Conservation (phyloP, 2,888 invertebrate genomes). For the Scaptomyza reducta region DNA sequence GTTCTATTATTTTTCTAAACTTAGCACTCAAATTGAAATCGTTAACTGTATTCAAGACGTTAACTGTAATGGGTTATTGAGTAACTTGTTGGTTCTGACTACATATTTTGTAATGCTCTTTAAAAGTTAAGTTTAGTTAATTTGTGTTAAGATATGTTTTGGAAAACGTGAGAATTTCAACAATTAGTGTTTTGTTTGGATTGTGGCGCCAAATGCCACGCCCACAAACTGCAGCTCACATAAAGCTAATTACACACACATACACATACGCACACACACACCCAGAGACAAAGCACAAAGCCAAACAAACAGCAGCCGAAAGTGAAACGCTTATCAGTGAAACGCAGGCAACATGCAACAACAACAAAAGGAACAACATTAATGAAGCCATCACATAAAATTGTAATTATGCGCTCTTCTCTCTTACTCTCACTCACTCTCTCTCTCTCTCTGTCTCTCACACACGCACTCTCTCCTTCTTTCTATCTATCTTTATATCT, state of each 20-base stretch:
- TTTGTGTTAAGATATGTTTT: not conserved
- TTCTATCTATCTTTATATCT: not conserved
- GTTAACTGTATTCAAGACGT: too few relatives aligned
- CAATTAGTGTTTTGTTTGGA: slow-evolving; percentile 33
- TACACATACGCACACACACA: slow-evolving; percentile 27
- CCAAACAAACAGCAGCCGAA: slow-evolving; percentile 26
- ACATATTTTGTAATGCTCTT: too few relatives aligned
- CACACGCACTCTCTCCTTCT: slow-evolving; percentile 17
- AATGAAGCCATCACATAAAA: slow-evolving; percentile 70
- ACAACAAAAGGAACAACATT: slow-evolving; percentile 25
- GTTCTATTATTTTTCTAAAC: too few relatives aligned
- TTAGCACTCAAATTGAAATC: too few relatives aligned
- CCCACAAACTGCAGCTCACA: slow-evolving; percentile 6
- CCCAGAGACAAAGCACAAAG: slow-evolving; percentile 22
- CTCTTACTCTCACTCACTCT: not conserved
- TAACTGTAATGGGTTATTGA: too few relatives aligned
- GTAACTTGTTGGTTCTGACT: too few relatives aligned
- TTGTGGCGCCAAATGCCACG: slow-evolving; percentile 12
- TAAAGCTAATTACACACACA: slow-evolving; percentile 50
- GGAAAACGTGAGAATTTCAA: slow-evolving; percentile 33
- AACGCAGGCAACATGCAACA: slow-evolving; percentile 36
- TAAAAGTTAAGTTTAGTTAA: not conserved
- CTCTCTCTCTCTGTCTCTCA: slow-evolving; percentile 2
- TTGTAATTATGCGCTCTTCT: slow-evolving; percentile 49
- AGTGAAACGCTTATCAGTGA: slow-evolving; percentile 52